Evolutionary conservation across 2,888 invertebrate genomes (phyloP).

Genomic region (Caenorhabditis sinica): DNA sequence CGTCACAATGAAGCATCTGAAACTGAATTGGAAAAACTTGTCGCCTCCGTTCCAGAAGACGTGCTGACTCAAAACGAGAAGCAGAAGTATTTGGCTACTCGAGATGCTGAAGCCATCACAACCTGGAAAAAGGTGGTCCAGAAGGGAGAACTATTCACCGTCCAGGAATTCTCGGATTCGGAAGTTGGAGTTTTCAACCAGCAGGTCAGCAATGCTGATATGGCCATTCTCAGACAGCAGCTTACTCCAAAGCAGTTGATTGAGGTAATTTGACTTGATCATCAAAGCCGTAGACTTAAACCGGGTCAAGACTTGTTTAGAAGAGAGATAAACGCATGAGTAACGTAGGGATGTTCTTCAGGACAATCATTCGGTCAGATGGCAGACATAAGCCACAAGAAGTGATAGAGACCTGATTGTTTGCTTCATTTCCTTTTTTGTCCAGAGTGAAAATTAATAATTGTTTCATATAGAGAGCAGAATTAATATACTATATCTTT

Average conservation of each 20-base stretch:
- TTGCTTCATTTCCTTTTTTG: no score
- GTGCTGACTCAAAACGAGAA: background rate
- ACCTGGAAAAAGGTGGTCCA: background rate
- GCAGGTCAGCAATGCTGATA: conserved; percentile 14
- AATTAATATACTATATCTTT: no score
- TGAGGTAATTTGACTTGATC: no score
- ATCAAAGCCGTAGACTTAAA: no score
- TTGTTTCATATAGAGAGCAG: no score
- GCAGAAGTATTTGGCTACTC: background rate
- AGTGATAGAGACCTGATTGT: no score
- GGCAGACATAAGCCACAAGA: no score
- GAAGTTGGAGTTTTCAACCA: conserved; percentile 9
- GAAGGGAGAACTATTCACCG: conserved; percentile 26
- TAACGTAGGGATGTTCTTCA: no score
- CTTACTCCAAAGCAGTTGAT: background rate
- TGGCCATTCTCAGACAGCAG: background rate
- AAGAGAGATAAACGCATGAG: no score
- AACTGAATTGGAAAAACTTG: background rate
- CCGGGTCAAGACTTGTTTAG: no score
- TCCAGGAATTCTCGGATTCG: background rate
- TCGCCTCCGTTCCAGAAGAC: background rate
- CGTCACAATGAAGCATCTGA: conserved; percentile 5
- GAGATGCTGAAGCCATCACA: background rate
- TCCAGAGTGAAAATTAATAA: no score
- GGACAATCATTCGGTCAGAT: no score